A percentile compares a stretch with the other conserved stretches of the same genome.
phyloP scores from a whole-genome alignment of 2,888 invertebrate genomes.

The Cremastobaeus sp. region DNA sequence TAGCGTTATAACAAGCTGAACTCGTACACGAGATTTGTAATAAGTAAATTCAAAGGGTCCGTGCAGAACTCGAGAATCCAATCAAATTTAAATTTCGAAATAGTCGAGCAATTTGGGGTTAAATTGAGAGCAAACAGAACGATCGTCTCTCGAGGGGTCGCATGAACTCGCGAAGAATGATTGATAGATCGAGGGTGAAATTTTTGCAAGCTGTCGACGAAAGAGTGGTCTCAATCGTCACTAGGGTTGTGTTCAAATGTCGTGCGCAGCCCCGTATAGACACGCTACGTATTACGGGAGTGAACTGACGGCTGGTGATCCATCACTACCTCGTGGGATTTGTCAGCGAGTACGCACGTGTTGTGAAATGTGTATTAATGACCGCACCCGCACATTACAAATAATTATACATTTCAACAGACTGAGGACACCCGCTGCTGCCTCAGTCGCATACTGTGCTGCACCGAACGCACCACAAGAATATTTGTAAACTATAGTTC shows the following conservation, averaged over 20 bases:
- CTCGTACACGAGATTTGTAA: slow-evolving; percentile 16
- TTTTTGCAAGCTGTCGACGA: too few relatives aligned
- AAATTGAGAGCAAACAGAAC: slow-evolving; percentile 43
- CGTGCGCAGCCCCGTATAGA: slow-evolving; percentile 16
- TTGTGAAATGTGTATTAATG: slow-evolving; percentile 67
- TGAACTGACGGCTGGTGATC: slow-evolving; percentile 36
- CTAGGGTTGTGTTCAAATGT: slow-evolving; percentile 5
- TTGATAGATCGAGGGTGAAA: slow-evolving; percentile 22
- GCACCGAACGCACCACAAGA: slow-evolving; percentile 4
- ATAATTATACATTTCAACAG: slow-evolving; percentile 66
- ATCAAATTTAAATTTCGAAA: too few relatives aligned
- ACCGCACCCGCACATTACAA: slow-evolving; percentile 60
- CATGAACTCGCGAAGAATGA: too few relatives aligned
- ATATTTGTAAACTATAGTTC: slow-evolving; percentile 22
- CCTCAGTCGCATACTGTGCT: slow-evolving; percentile 3
- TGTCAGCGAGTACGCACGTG: slow-evolving; percentile 54
- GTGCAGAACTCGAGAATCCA: too few relatives aligned
- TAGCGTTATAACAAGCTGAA: slow-evolving; percentile 22
- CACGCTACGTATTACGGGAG: slow-evolving; percentile 1
- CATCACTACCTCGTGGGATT: slow-evolving; percentile 56
- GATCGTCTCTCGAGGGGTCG: too few relatives aligned
- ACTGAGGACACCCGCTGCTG: slow-evolving; percentile 19
- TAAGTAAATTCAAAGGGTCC: too few relatives aligned
- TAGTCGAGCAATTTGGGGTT: slow-evolving; percentile 41
- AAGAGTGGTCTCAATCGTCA: slow-evolving; percentile 34